phyloP scores from a whole-genome alignment of 1,140 invertebrate species.

The Cyclargus thomasi region DNA sequence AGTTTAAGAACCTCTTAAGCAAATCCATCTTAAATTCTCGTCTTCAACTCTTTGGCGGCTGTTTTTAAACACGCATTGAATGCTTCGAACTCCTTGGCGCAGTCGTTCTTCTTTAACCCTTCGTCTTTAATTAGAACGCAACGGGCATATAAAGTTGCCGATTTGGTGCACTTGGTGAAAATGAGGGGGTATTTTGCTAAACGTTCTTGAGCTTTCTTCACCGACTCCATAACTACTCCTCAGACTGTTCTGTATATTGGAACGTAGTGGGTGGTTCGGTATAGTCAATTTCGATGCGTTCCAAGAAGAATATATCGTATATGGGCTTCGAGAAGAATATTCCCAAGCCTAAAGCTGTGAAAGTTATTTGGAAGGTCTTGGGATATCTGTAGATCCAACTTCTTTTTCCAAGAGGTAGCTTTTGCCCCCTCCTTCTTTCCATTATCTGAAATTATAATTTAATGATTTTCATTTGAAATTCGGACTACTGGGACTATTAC shows the following conservation, averaged over 20 bases:
- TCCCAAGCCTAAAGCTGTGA: constrained; percentile 62
- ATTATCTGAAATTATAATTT: constrained; percentile 32
- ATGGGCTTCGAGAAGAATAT: constrained; percentile 81
- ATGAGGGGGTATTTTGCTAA: constrained; percentile 84
- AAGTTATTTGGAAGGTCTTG: constrained; percentile 67
- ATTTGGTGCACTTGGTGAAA: constrained; percentile 81
- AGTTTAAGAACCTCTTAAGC: constrained; percentile 45
- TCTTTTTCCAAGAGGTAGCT: constrained; percentile 50
- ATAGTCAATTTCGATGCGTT: constrained; percentile 37
- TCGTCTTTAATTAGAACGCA: constrained; percentile 85
- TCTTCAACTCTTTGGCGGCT: constrained; percentile 80
- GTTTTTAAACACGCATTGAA: constrained; percentile 83
- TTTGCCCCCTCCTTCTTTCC: constrained; percentile 44
- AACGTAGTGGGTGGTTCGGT: constrained; percentile 64
- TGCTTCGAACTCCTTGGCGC: constrained; percentile 83
- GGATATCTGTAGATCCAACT: constrained; percentile 68
- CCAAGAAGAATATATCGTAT: constrained; percentile 79
- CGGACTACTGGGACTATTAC: no score
- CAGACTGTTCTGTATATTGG: constrained; percentile 21
- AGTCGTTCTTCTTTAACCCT: constrained; percentile 81
- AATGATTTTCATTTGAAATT: no score
- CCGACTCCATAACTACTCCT: constrained; percentile 82
- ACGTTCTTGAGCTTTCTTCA: constrained; percentile 82
- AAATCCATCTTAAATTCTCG: constrained; percentile 75
- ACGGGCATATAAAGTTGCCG: constrained; percentile 82